Base-by-base conservation (phyloP, 2,888 invertebrate species). In the Nudaria mundana region DNA sequence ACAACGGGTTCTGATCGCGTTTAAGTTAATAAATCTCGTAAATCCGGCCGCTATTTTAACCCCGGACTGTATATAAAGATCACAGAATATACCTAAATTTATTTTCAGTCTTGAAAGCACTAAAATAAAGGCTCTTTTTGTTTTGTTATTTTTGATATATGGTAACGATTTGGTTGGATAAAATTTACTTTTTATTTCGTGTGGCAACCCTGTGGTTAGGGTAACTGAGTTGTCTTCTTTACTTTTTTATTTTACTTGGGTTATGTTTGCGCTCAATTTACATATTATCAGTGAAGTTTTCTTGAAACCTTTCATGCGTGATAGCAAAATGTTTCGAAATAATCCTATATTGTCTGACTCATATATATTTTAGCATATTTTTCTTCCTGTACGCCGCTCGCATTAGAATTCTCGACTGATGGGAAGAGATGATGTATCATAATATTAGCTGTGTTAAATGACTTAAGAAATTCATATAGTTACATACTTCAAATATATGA, bases 1-100 rank as follows among this genome's bases (percentile, higher is more conserved):
- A 16, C 28, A 37, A 30, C 37, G 18, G 30, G 48, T 44, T 32
- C 46, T 47, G 47, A 61, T 52, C 45, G 38, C 44, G 39, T 44
- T 55, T 58, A 51, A 59, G 47, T 51, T 46, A 51, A 59, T 59
- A 59, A 60, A 59, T 60, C 63, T 58, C 47, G 47, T 44, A 40
- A 50, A 52, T 40, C 45, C 25, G 24, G 24, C 11, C 30, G 42
- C 50, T 53, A 46, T 45, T 60, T 45, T 33, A 46, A 45, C 47
- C 35, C 35, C 18, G 35, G 38, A 44, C 33, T 35, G 28, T 25
- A 39, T 28, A 29, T 29, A 47, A 47, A 47, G 41, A 35, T 47
- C 42, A 37, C 44, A 57, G 40, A 14, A 20, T 22, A 29, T 30
- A 11, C 5, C n/a, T 32, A 30, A 3, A 12, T 35, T 39, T 39